phyloP scores from a whole-genome alignment of 1,140 invertebrate species.

The Trachelipus rathkii region DNA sequence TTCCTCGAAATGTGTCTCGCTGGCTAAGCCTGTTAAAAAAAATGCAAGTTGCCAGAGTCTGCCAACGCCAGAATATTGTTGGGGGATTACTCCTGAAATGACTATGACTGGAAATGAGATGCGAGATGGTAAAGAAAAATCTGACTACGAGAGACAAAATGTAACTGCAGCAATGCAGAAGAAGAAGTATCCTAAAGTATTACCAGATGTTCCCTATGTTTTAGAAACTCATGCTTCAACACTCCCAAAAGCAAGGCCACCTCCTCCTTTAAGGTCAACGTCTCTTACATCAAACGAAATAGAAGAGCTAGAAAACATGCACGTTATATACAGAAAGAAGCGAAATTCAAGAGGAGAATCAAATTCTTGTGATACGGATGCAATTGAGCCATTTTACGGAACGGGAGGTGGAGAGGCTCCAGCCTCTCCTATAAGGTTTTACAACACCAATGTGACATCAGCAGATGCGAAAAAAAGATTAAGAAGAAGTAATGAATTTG shows the following conservation, averaged over 20 bases:
- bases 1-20: slow-evolving; percentile 34
- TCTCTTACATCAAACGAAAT: slow-evolving; percentile 41
- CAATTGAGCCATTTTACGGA: slow-evolving; percentile 37
- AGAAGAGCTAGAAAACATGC: slow-evolving; percentile 40
- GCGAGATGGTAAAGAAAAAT: slow-evolving; percentile 22
- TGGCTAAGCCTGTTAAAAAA: slow-evolving; percentile 36
- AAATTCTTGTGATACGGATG: slow-evolving; percentile 40
- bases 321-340: slow-evolving; percentile 35
- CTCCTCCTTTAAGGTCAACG: slow-evolving; percentile 41
- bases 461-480: slow-evolving; percentile 27
- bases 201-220: slow-evolving; percentile 25
- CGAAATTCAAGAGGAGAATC: slow-evolving; percentile 29
- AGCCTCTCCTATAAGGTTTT: slow-evolving; percentile 32
- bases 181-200: slow-evolving; percentile 37
- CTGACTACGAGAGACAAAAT: slow-evolving; percentile 23
- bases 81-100: slow-evolving; percentile 38
- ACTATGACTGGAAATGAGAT: slow-evolving; percentile 37
- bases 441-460: slow-evolving; percentile 26
- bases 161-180: slow-evolving; percentile 34
- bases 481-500: slow-evolving; percentile 30
- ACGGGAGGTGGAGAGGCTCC: slow-evolving; percentile 31
- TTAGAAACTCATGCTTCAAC: slow-evolving; percentile 28
- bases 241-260: slow-evolving; percentile 37
- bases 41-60: slow-evolving; percentile 44
- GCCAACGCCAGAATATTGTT: slow-evolving; percentile 39